These are phyloP conservation scores for Nibea coibor DNA, from an alignment of 2,113 vertebrate species.

Conservation along the genomic window DNA sequence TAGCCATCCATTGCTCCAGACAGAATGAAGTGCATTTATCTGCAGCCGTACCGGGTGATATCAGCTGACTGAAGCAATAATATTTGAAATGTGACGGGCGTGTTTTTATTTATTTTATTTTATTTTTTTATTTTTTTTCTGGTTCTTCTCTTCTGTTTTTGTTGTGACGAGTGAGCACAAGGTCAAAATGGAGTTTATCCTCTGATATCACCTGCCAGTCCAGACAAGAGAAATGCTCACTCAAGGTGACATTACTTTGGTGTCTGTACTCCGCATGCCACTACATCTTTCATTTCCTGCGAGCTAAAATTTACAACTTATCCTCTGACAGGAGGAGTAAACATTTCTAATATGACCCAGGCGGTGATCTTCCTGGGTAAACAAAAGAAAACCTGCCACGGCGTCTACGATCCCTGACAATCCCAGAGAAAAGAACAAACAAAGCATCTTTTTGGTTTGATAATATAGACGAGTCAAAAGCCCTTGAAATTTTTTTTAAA, in stretches of 20 bases:
- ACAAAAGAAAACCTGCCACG: constrained; percentile 65
- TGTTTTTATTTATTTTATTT: constrained; percentile 13
- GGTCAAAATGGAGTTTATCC: constrained; percentile 82
- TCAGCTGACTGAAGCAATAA: constrained; percentile 70
- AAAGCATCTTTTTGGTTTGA: constrained; percentile 48
- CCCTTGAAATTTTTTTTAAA: constrained; percentile 34
- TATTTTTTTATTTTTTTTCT: background rate
- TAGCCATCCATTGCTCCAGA: constrained; percentile 46
- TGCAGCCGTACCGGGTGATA: constrained; percentile 44
- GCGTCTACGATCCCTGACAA: constrained; percentile 56
- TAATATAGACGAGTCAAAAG: constrained; percentile 34
- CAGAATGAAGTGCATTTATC: constrained; percentile 58
- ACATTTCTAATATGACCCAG: constrained; percentile 76
- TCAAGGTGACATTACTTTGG: constrained; percentile 82
- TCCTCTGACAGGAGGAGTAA: constrained; percentile 78
- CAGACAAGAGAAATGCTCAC: constrained; percentile 75
- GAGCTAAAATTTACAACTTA: constrained; percentile 78
- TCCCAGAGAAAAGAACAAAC: constrained; percentile 64
- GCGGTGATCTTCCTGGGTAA: constrained; percentile 65
- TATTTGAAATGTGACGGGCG: constrained; percentile 68
- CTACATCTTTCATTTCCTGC: constrained; percentile 77
- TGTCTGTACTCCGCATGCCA: constrained; percentile 69
- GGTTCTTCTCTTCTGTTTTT: constrained; percentile 64
- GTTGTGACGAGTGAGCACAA: constrained; percentile 78
- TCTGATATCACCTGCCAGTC: constrained; percentile 82